Conservation (phyloP, 2,797 vertebrate genomes). For the Myiothlypis chrysogaster region DNA sequence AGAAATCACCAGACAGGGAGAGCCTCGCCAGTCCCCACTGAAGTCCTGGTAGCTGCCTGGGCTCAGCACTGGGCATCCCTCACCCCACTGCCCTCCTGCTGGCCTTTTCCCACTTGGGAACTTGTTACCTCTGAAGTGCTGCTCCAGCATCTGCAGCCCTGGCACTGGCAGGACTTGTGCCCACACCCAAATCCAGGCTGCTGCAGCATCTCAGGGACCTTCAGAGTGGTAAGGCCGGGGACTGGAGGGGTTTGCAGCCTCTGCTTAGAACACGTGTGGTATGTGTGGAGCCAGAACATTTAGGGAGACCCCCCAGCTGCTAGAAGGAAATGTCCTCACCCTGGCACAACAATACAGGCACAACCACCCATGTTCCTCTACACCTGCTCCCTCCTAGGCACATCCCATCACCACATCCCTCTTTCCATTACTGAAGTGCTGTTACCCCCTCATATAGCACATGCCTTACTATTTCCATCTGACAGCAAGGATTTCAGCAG, state of each 20-base stretch:
- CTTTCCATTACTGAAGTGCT: background rate
- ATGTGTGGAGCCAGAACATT: background rate
- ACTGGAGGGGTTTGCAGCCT: background rate
- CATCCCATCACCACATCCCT: background rate
- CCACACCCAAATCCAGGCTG: background rate
- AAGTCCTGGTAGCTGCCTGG: background rate
- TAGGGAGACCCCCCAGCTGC: background rate
- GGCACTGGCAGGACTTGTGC: accelerated
- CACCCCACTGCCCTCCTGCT: background rate
- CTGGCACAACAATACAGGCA: background rate
- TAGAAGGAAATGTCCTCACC: background rate
- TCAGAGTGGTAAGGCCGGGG: background rate
- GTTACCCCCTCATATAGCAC: background rate
- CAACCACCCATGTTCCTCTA: background rate
- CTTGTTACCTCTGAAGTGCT: background rate
- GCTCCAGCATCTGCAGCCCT: background rate
- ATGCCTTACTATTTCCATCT: background rate
- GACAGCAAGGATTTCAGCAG: background rate
- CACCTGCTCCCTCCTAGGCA: background rate
- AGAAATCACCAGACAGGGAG: accelerated
- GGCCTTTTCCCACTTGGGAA: background rate
- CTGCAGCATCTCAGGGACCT: background rate
- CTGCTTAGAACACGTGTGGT: background rate
- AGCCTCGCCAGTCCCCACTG: background rate
- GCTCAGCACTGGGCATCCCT: background rate